Conservation (phyloP, 35 echinoderm and acorn worm genomes). For the Apostichopus japonicus region DNA sequence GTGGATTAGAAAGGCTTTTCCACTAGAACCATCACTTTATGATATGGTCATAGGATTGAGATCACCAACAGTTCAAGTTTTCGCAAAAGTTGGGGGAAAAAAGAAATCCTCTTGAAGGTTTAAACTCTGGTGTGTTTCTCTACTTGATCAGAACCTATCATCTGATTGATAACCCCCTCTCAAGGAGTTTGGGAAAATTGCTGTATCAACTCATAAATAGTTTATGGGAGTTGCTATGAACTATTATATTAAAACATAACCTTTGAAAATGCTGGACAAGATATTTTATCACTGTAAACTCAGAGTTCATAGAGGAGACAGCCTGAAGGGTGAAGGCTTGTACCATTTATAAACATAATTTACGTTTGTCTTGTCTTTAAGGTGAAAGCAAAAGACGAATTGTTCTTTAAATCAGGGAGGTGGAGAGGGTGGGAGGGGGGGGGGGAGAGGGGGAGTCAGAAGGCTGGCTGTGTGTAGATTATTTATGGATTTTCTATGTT, state of each 20-base stretch:
- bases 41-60: no score
- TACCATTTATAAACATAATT: not conserved
- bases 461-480: not conserved
- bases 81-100: no score
- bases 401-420: no score
- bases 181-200: not conserved
- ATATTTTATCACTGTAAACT: not conserved
- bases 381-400: not conserved
- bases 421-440: not conserved
- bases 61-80: no score
- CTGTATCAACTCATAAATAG: not conserved
- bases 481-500: conserved; percentile 17
- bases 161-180: not conserved
- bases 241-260: not conserved
- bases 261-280: not conserved
- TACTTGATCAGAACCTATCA: not conserved
- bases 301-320: not conserved
- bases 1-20: no score
- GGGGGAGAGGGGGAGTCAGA: not conserved
- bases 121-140: no score
- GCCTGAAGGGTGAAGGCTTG: not conserved
- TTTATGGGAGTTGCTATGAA: not conserved
- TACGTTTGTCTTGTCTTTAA: not conserved
- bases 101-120: no score
- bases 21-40: no score